phyloP scores from a whole-genome alignment of 2,888 invertebrate genomes.

The Phlogophora meticulosa region DNA sequence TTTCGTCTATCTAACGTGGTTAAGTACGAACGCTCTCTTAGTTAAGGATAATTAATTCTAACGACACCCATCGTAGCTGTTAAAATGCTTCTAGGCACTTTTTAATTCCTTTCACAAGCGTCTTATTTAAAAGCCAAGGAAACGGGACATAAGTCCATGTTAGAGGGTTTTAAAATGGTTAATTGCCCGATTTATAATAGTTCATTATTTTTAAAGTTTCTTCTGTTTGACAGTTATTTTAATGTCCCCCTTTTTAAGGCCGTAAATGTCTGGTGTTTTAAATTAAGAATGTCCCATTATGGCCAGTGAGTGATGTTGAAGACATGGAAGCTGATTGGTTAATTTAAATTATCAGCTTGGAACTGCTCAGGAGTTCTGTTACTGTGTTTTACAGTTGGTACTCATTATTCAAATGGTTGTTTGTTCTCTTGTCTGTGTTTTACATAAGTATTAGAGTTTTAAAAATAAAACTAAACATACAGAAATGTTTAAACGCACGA shows the following conservation, averaged over 20 bases:
- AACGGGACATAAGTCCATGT: slow-evolving; percentile 80
- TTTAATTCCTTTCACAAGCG: slow-evolving; percentile 59
- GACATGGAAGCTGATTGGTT: slow-evolving; percentile 54
- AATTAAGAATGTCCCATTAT: slow-evolving; percentile 60
- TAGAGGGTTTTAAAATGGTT: slow-evolving; percentile 77
- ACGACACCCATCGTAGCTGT: slow-evolving; percentile 73
- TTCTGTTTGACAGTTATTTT: slow-evolving; percentile 68
- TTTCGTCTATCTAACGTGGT: slow-evolving; percentile 64
- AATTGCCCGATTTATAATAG: slow-evolving; percentile 82
- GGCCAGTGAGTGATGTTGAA: slow-evolving; percentile 54
- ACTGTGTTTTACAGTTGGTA: slow-evolving; percentile 15
- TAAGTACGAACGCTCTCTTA: slow-evolving; percentile 70
- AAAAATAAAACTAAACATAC: no score
- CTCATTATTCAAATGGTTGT: slow-evolving; percentile 5
- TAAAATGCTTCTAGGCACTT: slow-evolving; percentile 70
- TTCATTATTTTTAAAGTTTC: slow-evolving; percentile 70
- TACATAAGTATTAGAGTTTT: no score
- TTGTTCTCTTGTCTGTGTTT: no score
- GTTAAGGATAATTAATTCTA: slow-evolving; percentile 80
- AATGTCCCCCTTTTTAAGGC: slow-evolving; percentile 58
- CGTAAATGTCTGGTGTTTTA: slow-evolving; percentile 62
- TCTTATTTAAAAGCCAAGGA: slow-evolving; percentile 80
- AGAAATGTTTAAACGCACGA: no score
- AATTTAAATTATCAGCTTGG: slow-evolving; percentile 53
- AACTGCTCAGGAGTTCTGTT: slow-evolving; percentile 26